Percentiles rank a stretch among this genome's conserved stretches.
phyloP scores from a whole-genome alignment of 2,113 vertebrate species.

The Melanotaenia duboulayi region DNA sequence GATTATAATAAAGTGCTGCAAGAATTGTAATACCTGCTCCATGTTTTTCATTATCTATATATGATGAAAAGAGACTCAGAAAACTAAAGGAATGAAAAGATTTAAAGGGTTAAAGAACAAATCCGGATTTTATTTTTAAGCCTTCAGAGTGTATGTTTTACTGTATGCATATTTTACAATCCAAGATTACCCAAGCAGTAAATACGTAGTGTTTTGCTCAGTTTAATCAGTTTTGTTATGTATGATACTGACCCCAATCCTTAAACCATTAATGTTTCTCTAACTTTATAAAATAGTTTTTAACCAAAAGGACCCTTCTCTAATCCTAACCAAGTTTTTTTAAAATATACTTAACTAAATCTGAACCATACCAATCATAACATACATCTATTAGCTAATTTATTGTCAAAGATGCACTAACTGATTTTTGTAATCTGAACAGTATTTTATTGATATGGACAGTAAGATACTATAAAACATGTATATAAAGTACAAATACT shows the following conservation, averaged over 20 bases:
- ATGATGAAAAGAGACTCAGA: slow-evolving; percentile 29
- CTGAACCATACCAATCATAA: not conserved
- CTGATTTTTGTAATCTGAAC: too few species aligned
- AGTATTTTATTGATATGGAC: too few species aligned
- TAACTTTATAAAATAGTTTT: not conserved
- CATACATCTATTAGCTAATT: too few species aligned
- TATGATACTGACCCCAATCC: not conserved
- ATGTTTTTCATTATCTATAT: slow-evolving; percentile 56
- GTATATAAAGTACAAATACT: too few species aligned
- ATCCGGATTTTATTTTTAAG: slow-evolving; percentile 23
- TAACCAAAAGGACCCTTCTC: not conserved
- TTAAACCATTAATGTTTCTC: not conserved
- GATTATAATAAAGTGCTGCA: slow-evolving; percentile 67
- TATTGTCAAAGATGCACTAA: too few species aligned
- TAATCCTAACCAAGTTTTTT: not conserved
- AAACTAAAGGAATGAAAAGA: slow-evolving; percentile 22
- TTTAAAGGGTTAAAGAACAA: slow-evolving; percentile 41
- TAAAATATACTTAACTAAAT: not conserved
- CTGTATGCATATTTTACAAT: not conserved
- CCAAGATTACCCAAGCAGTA: not conserved
- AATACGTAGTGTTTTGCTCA: not conserved
- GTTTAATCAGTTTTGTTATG: not conserved
- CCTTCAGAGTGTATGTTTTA: not conserved
- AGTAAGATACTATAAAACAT: too few species aligned
- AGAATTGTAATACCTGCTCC: slow-evolving; percentile 28